These are phyloP conservation scores for Seriola quinqueradiata DNA, from an alignment of 2,113 vertebrate genomes.

Conservation along the genomic window DNA sequence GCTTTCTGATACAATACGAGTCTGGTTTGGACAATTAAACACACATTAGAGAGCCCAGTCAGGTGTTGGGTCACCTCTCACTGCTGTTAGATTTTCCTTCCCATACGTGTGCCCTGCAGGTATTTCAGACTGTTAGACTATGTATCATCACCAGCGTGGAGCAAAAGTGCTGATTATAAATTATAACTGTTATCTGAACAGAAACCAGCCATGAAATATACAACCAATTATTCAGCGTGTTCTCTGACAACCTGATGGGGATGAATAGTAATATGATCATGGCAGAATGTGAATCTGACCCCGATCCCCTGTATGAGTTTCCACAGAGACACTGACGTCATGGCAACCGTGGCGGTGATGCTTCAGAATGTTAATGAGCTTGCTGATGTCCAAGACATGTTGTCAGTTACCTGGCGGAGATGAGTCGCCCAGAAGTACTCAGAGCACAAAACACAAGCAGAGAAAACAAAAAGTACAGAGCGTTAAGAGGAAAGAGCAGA, in stretches of 20 bases:
- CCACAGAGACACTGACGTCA: conserved; percentile 76
- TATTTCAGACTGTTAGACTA: conserved; percentile 16
- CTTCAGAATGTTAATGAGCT: conserved; percentile 73
- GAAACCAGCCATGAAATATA: conserved; percentile 21
- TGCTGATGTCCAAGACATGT: conserved; percentile 39
- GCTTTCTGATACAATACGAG: conserved; percentile 26
- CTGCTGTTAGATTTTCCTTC: neutral
- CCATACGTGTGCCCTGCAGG: conserved; percentile 33
- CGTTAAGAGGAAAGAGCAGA: conserved; percentile 17
- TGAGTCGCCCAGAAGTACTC: conserved; percentile 39
- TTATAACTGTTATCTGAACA: conserved; percentile 22
- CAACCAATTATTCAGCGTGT: conserved; percentile 34
- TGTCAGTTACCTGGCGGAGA: conserved; percentile 65
- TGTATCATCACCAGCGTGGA: conserved; percentile 9
- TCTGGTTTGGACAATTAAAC: conserved; percentile 62
- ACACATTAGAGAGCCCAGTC: conserved; percentile 58
- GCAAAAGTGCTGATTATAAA: conserved; percentile 40
- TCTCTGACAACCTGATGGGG: conserved; percentile 35
- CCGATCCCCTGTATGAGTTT: conserved; percentile 51
- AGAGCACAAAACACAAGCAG: neutral
- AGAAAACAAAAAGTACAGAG: conserved; percentile 24
- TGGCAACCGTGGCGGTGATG: conserved; percentile 52
- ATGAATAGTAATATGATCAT: conserved; percentile 57
- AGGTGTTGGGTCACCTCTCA: conserved; percentile 46
- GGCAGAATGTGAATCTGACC: conserved; percentile 58